Evolutionary conservation across 2,888 invertebrate species (phyloP), one percentile per base, ranked within the genome.

Genomic region (Lycaena phlaeas): DNA sequence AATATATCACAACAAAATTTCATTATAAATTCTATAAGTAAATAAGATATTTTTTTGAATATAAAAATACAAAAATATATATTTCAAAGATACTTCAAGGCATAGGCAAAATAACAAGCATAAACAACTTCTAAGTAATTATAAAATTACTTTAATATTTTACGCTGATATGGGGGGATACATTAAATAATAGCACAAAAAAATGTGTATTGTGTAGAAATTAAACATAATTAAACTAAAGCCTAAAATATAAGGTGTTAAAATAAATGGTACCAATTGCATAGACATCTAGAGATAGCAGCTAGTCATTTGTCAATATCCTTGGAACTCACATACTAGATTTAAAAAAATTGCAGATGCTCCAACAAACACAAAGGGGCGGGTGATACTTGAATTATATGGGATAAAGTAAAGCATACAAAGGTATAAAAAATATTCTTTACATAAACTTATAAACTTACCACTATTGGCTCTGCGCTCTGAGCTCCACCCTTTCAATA

Each of bases 391-490:
- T 29, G 30, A 39, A 25, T 29, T 29, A 36, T 34, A 27, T 43
- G 38, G 43, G 29, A 42, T 41, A 38, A 18, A 38, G 14, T 30
- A 14, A 39, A 39, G 42, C 25, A 54, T 55, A 44, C 37, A 42
- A 48, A 51, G 42, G 27, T 47, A 49, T 46, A 47, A 38, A n/a
- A 42, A 45, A 46, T 30, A 49, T 50, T 39, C 36, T 36, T 48
- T 58, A 66, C 63, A 60, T 59, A 57, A 54, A 94, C 95, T 95
- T 93, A 60, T 58, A 57, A 54, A 94, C 95, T 95, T 93, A 96
- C 96, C 92, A 96, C 94, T 84, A 96, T 95, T 76, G 95, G 96
- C 89, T 95, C 95, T 88, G 94, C 93, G 89, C 93, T 90, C 88
- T 89, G 90, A 87, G 90, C 90, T 87, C 90, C 91, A 88, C 90